Evolutionary conservation across 92 coral and sea anemone species (phyloP).

Genomic region (Galaxea fascicularis): DNA sequence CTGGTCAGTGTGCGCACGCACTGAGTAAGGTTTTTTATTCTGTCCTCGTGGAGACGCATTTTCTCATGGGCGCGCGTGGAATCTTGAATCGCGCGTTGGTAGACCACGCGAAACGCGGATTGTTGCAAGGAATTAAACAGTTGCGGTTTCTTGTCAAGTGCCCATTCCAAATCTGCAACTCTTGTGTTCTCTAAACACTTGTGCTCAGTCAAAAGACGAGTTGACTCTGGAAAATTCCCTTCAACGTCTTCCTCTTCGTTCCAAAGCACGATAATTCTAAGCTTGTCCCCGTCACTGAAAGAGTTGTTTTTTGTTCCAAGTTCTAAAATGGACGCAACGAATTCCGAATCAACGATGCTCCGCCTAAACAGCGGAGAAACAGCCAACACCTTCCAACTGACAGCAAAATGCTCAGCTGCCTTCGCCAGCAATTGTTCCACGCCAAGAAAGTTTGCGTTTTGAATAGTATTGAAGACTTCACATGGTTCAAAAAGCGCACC

Average conservation of each 20-base stretch:
- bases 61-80: constrained; percentile 74
- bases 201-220: constrained; percentile 73
- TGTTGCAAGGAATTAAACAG: constrained; percentile 74
- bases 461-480: constrained; percentile 86
- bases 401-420: constrained; percentile 86
- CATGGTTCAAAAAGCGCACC: constrained; percentile 77
- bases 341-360: constrained; percentile 83
- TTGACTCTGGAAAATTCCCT: constrained; percentile 69
- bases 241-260: constrained; percentile 78
- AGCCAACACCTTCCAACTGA: constrained; percentile 88
- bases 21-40: constrained; percentile 80
- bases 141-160: constrained; percentile 76
- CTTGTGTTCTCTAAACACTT: constrained; percentile 86
- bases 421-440: constrained; percentile 72
- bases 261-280: constrained; percentile 86
- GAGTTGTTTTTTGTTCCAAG: constrained; percentile 82
- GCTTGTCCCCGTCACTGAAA: constrained; percentile 87
- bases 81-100: constrained; percentile 83
- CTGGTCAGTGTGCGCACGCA: constrained; percentile 93
- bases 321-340: constrained; percentile 81
- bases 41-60: constrained; percentile 78
- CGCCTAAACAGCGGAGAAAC: constrained; percentile 83
- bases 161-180: constrained; percentile 91
- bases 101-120: constrained; percentile 76
- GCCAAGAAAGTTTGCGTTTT: constrained; percentile 88